Conservation (phyloP, 1,140 invertebrate genomes). For the Conopomorpha cramerella region DNA sequence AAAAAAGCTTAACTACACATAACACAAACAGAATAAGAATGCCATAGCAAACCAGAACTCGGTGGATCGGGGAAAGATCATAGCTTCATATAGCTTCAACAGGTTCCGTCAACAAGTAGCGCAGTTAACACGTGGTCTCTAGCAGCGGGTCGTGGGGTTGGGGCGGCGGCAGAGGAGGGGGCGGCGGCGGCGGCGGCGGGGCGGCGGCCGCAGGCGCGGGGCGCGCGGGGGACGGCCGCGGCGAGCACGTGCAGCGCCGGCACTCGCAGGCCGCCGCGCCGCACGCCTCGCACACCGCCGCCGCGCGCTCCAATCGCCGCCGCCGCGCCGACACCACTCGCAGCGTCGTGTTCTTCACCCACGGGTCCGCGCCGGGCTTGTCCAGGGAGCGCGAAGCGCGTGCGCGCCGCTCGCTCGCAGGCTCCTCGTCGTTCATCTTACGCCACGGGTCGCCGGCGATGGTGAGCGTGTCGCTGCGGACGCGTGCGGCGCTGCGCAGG, state of each 20-base stretch:
- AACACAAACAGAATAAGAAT: no score
- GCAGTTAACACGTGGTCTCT: constrained; percentile 44
- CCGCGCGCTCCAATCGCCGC: constrained; percentile 20
- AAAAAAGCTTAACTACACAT: no score
- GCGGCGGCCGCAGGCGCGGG: background rate
- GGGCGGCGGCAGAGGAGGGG: constrained; percentile 17
- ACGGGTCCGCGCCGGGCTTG: no score
- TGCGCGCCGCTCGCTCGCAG: constrained; percentile 6
- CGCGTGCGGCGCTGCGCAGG: constrained; percentile 7
- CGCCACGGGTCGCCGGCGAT: constrained; percentile 10
- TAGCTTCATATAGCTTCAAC: no score
- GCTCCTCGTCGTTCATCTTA: constrained; percentile 11
- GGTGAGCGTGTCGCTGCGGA: constrained; percentile 1
- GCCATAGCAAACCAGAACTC: no score
- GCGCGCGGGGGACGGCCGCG: constrained; percentile 17
- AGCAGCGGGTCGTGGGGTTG: constrained; percentile 26
- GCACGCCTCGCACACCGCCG: constrained; percentile 25
- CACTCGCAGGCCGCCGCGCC: constrained; percentile 15
- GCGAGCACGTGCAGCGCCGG: constrained; percentile 22
- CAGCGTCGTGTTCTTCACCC: constrained; percentile 19
- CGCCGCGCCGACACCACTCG: constrained; percentile 9
- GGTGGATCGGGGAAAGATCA: no score
- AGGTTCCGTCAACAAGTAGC: no score
- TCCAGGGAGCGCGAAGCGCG: constrained; percentile 7
- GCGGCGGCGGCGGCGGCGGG: constrained; percentile 24